Base-by-base conservation (phyloP, 2,113 vertebrate species). In the Isichthys henryi region DNA sequence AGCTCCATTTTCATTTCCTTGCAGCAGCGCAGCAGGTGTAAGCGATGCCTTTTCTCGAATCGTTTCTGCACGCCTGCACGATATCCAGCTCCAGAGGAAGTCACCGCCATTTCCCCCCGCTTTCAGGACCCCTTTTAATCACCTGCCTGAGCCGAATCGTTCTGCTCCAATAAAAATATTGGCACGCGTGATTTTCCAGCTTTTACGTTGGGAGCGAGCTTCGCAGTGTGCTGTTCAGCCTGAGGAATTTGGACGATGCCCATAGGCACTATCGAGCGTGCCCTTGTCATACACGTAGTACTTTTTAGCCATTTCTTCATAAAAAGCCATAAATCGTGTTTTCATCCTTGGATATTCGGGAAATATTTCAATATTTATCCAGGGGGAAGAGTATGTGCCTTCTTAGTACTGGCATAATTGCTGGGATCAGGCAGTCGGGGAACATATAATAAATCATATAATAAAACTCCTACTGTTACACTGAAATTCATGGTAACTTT, bases 121-220 rank as follows among this genome's bases (percentile, higher is more conserved):
- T 21, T 4, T 50, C 50, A 66, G 88, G 21, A 46, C 66, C 10
- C 43, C 8, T 53, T 70, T 31, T 53, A 85, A 89, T 39, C 52
- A 89, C 31, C 49, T 15, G 27, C 50, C 43, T 8, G 8, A 66
- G 52, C 52, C 39, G 15, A 86, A 86, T 35, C 45, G 52, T 19
- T 31, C 13, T 39, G 21, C 52, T 89, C 88, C 88, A 89, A 89
- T 23, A 66, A 39, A 89, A 89, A 89, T 66, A 89, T 8, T 23
- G 43, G 31, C 43, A 3, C 43, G 27, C 66, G 7, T 19, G 17
- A 62, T 85, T 85, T 89, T 49, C n/a, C 53, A 48, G 82, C 45
- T 31, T 62, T 48, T 31, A 31, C 15, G 3, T 35, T 86, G 52
- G 53, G 31, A 56, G 31, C 50, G 52, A 84, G 56, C 35, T 6